Conservation (phyloP, 2,797 vertebrate genomes). For the Enteromius trimaculatus region DNA sequence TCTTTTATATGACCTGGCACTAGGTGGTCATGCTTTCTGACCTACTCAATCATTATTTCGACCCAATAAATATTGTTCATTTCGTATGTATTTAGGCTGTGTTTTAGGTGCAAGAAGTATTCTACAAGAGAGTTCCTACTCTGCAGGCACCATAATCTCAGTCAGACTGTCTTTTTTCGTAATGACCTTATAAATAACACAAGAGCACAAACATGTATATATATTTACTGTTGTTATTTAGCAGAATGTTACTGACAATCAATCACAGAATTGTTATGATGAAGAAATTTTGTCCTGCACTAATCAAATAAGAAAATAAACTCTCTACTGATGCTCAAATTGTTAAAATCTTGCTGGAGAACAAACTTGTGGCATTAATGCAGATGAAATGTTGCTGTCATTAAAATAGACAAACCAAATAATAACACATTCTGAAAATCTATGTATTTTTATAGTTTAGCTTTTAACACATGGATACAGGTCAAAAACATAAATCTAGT, state of each 20-base stretch:
- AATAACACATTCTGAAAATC: neutral
- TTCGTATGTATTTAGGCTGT: conserved; percentile 67
- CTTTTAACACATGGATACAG: neutral
- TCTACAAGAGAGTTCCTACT: conserved; percentile 23
- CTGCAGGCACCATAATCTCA: conserved; percentile 20
- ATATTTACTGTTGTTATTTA: conserved; percentile 7
- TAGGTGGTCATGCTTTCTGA: conserved; percentile 69
- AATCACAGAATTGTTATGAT: neutral
- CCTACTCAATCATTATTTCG: conserved; percentile 77
- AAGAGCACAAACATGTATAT: neutral
- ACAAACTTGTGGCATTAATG: neutral
- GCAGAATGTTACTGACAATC: neutral
- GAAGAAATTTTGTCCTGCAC: neutral
- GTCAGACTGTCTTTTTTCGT: neutral
- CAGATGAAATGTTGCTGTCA: neutral
- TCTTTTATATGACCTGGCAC: conserved; percentile 77
- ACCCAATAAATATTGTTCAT: conserved; percentile 73
- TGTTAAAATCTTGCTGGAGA: neutral
- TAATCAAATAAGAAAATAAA: neutral
- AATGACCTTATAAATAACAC: conserved; percentile 27
- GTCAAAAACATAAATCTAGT: neutral
- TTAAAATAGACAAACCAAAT: neutral
- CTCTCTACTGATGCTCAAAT: neutral
- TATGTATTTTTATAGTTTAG: neutral
- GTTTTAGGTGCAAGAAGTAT: conserved; percentile 63